Conservation (phyloP, 2,888 invertebrate species). For the Adineta ricciae region DNA sequence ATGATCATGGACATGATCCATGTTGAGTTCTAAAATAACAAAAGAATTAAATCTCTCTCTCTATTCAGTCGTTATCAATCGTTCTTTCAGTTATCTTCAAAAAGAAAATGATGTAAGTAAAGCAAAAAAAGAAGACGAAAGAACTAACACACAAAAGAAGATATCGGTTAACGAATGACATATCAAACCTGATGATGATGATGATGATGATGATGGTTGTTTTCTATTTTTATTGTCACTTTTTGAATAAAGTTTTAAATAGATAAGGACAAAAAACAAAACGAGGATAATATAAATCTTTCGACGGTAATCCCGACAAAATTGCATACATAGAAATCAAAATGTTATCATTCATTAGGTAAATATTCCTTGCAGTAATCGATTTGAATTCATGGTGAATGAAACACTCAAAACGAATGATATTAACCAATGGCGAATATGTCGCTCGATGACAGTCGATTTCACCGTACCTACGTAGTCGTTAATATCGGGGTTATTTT, state of each 20-base stretch:
- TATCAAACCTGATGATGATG: not conserved
- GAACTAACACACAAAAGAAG: not conserved
- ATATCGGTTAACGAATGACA: not conserved
- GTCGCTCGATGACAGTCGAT: not conserved
- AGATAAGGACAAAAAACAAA: not conserved
- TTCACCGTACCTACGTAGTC: too few species aligned
- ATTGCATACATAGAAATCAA: not conserved
- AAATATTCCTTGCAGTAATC: too few species aligned
- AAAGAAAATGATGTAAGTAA: not conserved
- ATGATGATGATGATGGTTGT: not conserved
- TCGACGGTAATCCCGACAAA: not conserved
- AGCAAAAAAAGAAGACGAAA: not conserved
- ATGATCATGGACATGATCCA: not conserved
- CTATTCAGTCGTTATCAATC: not conserved
- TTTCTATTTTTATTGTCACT: not conserved
- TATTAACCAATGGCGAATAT: not conserved
- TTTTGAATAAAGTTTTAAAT: not conserved
- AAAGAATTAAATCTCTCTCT: not conserved
- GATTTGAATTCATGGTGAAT: too few species aligned
- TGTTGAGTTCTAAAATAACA: not conserved
- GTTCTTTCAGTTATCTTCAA: not conserved
- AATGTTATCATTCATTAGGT: not conserved
- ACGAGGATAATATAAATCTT: not conserved
- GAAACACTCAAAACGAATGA: too few species aligned
- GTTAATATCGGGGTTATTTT: too few species aligned